Conservation (phyloP, 1,140 invertebrate species). For the Hypothenemus hampei region DNA sequence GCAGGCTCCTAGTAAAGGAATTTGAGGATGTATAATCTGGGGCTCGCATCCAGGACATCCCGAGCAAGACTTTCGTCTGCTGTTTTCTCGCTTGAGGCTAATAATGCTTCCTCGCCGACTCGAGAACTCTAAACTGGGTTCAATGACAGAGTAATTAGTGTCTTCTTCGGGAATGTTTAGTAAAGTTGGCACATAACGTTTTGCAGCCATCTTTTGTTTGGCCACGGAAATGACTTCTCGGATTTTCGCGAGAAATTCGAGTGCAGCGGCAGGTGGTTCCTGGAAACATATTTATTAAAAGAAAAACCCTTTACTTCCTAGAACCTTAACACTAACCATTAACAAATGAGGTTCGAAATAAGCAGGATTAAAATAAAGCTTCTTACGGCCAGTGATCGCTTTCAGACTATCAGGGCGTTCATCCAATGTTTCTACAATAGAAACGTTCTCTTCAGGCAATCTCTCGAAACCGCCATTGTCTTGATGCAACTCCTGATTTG, state of each 20-base stretch:
- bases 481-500: constrained; percentile 44
- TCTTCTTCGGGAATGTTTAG: constrained; percentile 79
- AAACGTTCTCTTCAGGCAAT: constrained; percentile 74
- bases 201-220: constrained; percentile 78
- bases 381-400: constrained; percentile 61
- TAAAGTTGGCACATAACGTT: constrained; percentile 73
- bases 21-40: constrained; percentile 39
- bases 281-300: constrained; percentile 45
- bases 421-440: constrained; percentile 75
- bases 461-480: constrained; percentile 60
- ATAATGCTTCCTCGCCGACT: constrained; percentile 53
- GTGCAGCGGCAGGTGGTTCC: constrained; percentile 77
- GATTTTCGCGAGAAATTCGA: constrained; percentile 82
- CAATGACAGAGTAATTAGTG: constrained; percentile 45
- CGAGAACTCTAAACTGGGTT: constrained; percentile 45
- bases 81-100: constrained; percentile 55
- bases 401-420: constrained; percentile 54
- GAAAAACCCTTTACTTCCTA: neutral
- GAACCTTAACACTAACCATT: constrained; percentile 54
- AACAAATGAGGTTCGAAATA: constrained; percentile 82
- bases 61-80: constrained; percentile 52
- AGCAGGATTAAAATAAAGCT: constrained; percentile 82
- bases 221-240: constrained; percentile 82
- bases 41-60: constrained; percentile 62
- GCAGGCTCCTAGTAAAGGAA: constrained; percentile 48